These are phyloP conservation scores for Acleris cristana DNA, from an alignment of 2,888 invertebrate species.

Conservation along the genomic window DNA sequence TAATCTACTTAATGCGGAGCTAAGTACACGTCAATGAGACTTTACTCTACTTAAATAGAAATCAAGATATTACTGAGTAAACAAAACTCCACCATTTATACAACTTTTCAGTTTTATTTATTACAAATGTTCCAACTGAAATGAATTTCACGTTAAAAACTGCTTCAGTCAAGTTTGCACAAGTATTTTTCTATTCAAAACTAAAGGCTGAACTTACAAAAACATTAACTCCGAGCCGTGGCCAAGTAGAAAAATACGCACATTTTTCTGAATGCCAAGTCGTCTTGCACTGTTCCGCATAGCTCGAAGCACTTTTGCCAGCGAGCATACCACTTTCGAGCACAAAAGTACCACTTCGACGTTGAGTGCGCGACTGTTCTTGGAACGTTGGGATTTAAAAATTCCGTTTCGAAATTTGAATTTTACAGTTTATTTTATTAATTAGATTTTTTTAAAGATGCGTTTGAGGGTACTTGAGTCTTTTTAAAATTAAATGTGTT, in stretches of 20 bases:
- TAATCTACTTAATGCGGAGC: no score
- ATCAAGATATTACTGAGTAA: background rate
- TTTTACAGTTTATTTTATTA: slow-evolving; percentile 10
- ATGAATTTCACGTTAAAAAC: background rate
- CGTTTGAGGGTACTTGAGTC: slow-evolving; percentile 5
- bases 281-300: slow-evolving; percentile 18
- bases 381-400: slow-evolving; percentile 11
- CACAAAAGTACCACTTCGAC: slow-evolving; percentile 21
- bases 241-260: slow-evolving; percentile 22
- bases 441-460: slow-evolving; percentile 12
- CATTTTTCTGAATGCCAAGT: slow-evolving; percentile 23
- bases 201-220: slow-evolving; percentile 8
- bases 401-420: slow-evolving; percentile 4
- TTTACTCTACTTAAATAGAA: no score
- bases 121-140: slow-evolving; percentile 4
- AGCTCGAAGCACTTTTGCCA: slow-evolving; percentile 18
- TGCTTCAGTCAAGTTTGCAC: background rate
- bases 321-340: slow-evolving; percentile 20
- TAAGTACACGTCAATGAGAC: no score
- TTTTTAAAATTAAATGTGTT: no score
- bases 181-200: slow-evolving; percentile 1
- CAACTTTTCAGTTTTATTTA: background rate
- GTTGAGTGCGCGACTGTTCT: background rate
- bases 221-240: slow-evolving; percentile 3
- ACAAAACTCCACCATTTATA: background rate